Evolutionary conservation across 2,113 vertebrate species (phyloP).

Genomic region (Dasyurus viverrinus): DNA sequence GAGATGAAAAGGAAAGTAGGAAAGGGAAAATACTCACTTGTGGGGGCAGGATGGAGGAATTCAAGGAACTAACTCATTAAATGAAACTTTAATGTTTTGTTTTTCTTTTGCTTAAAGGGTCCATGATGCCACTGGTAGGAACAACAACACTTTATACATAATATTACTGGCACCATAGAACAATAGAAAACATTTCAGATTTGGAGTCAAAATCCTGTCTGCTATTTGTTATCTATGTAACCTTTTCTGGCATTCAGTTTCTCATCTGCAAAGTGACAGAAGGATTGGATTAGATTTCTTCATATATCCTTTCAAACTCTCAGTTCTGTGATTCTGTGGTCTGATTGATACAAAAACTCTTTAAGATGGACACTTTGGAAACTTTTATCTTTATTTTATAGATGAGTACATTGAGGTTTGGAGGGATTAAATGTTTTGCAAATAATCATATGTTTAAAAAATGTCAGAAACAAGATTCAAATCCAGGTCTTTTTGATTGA

Average conservation of each 20-base stretch:
- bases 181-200: not conserved
- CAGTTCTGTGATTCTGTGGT: not conserved
- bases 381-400: not conserved
- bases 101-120: not conserved
- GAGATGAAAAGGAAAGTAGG: not conserved
- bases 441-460: not conserved
- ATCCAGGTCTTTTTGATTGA: not conserved
- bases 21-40: not conserved
- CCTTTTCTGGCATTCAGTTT: not conserved
- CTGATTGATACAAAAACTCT: not conserved
- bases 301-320: not conserved
- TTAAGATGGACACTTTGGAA: not conserved
- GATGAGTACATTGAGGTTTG: not conserved
- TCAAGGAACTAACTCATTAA: slow-evolving; percentile 12
- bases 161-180: not conserved
- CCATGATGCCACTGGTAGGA: not conserved
- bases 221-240: not conserved
- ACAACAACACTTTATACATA: not conserved
- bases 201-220: not conserved
- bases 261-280: not conserved
- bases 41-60: not conserved
- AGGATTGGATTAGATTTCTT: not conserved
- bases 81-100: not conserved
- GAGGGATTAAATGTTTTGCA: not conserved
- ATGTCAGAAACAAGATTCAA: too few species aligned